Conservation (phyloP, 2,113 vertebrate genomes). For the Brachyistius frenatus region DNA sequence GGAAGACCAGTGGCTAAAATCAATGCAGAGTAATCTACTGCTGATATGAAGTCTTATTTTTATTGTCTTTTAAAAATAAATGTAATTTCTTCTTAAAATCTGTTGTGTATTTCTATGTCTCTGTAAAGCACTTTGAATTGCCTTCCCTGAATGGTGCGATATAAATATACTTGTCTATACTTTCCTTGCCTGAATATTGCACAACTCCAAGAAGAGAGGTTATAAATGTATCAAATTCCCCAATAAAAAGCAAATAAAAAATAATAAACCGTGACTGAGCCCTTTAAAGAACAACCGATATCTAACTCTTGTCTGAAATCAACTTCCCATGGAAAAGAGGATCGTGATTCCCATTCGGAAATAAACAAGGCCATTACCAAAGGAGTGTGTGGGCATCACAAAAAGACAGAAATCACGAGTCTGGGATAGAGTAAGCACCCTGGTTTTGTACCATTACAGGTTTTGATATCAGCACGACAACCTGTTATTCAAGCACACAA, state of each 20-base stretch:
- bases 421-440: background rate
- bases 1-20: background rate
- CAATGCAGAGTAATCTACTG: background rate
- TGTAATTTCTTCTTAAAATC: too few relatives aligned
- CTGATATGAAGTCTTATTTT: too few relatives aligned
- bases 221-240: background rate
- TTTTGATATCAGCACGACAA: conserved; percentile 49
- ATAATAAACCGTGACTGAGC: background rate
- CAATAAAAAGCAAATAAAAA: background rate
- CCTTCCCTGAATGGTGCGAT: too few relatives aligned
- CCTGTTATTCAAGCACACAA: conserved; percentile 67
- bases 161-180: too few relatives aligned
- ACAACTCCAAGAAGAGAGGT: conserved; percentile 1
- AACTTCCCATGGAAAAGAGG: conserved; percentile 37
- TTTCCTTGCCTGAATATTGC: background rate
- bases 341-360: conserved; percentile 51
- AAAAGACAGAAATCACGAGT: conserved; percentile 71
- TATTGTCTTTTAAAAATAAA: too few relatives aligned
- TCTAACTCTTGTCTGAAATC: background rate
- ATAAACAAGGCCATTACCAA: conserved; percentile 61
- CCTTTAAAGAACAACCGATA: background rate
- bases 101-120: too few relatives aligned
- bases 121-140: too few relatives aligned
- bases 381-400: conserved; percentile 41
- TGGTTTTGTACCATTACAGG: conserved; percentile 32